Conservation (phyloP, 2,113 vertebrate species). For the Galbula dea region DNA sequence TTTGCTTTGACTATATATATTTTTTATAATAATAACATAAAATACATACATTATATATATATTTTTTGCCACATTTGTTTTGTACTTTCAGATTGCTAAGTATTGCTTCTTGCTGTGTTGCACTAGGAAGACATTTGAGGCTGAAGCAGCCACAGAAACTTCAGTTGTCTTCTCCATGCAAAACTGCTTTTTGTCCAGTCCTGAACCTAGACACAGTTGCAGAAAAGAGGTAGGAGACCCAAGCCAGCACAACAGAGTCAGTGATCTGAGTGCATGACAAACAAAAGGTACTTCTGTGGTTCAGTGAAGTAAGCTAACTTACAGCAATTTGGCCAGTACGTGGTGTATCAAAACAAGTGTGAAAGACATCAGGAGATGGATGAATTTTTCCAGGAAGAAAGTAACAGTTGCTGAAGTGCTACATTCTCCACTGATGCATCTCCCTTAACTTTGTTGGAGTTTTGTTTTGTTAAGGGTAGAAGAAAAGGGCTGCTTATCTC, state of each 20-base stretch:
- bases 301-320: background rate
- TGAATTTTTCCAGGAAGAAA: background rate
- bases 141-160: background rate
- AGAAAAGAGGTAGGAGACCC: background rate
- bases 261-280: background rate
- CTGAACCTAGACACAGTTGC: background rate
- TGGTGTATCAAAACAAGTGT: rapidly evolving
- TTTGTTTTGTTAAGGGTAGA: background rate
- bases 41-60: too few species aligned
- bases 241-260: background rate
- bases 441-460: background rate
- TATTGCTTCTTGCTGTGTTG: background rate
- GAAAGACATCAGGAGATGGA: rapidly evolving
- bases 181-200: background rate
- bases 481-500: background rate
- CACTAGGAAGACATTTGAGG: background rate
- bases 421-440: background rate
- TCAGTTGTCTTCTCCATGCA: background rate
- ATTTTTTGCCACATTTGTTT: rapidly evolving
- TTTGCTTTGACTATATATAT: rapidly evolving
- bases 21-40: too few species aligned
- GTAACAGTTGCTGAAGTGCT: background rate
- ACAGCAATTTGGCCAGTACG: background rate
- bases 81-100: background rate
- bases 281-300: background rate